These are phyloP conservation scores for Oreochromis tanganicae DNA, from an alignment of 2,113 vertebrate genomes.

Conservation along the genomic window DNA sequence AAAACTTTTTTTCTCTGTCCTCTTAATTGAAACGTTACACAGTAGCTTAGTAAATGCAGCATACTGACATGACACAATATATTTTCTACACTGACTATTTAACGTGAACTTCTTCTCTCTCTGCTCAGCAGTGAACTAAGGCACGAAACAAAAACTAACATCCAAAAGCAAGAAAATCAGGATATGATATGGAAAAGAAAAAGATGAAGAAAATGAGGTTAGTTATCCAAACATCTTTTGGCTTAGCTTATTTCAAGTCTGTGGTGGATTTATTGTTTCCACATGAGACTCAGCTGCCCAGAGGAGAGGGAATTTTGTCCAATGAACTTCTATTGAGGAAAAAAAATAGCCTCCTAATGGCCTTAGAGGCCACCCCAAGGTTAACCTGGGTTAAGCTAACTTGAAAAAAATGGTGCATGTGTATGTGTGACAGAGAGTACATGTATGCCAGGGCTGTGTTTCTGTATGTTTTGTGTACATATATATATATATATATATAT, in stretches of 20 bases:
- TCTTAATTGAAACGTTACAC: neutral
- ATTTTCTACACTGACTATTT: neutral
- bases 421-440: neutral
- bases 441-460: neutral
- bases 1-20: neutral
- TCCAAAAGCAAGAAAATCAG: neutral
- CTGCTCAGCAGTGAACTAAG: neutral
- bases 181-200: neutral
- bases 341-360: slow-evolving; percentile 4
- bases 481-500: no score
- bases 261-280: slow-evolving; percentile 55
- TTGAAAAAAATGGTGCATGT: slow-evolving; percentile 1
- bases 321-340: slow-evolving; percentile 31
- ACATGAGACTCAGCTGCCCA: slow-evolving; percentile 49
- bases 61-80: neutral
- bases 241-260: slow-evolving; percentile 39
- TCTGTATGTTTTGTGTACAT: neutral
- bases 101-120: neutral
- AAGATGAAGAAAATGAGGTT: neutral
- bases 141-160: neutral
- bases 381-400: slow-evolving; percentile 8
- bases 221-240: slow-evolving; percentile 52
- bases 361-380: slow-evolving; percentile 14
- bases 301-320: slow-evolving; percentile 51
- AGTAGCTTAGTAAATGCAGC: neutral